These are phyloP conservation scores for Lasaia peninsularis DNA, from an alignment of 1,140 invertebrate genomes.

Conservation along the genomic window DNA sequence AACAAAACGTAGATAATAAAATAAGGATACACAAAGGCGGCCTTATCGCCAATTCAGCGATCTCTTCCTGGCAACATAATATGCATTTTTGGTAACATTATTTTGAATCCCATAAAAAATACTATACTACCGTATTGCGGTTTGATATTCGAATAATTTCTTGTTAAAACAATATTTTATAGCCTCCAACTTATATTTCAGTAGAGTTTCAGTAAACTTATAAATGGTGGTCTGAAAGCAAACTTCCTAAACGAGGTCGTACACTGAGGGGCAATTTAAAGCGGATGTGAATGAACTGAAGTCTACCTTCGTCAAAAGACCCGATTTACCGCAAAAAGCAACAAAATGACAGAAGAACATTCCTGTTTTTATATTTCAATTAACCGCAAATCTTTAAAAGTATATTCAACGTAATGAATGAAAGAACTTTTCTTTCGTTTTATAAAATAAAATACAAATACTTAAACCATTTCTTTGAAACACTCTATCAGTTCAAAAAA, in stretches of 20 bases:
- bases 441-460: no score
- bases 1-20: no score
- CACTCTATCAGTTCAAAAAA: no score
- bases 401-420: not conserved
- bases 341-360: slow-evolving; percentile 10
- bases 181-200: slow-evolving; percentile 2
- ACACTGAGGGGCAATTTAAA: slow-evolving; percentile 2
- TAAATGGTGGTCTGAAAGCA: slow-evolving; percentile 4
- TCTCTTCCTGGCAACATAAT: no score
- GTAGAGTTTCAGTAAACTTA: not conserved
- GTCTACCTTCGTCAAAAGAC: slow-evolving; percentile 4
- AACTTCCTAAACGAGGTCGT: slow-evolving; percentile 7
- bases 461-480: no score
- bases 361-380: slow-evolving; percentile 2
- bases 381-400: not conserved
- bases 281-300: slow-evolving; percentile 6
- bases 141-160: not conserved
- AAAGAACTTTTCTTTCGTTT: not conserved
- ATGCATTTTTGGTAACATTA: no score
- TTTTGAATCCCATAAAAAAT: no score
- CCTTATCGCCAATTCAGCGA: no score
- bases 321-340: not conserved
- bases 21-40: no score
- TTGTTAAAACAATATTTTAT: not conserved
- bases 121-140: no score